Base-by-base conservation (phyloP, 2,113 vertebrate species). In the Cairina moschata region DNA sequence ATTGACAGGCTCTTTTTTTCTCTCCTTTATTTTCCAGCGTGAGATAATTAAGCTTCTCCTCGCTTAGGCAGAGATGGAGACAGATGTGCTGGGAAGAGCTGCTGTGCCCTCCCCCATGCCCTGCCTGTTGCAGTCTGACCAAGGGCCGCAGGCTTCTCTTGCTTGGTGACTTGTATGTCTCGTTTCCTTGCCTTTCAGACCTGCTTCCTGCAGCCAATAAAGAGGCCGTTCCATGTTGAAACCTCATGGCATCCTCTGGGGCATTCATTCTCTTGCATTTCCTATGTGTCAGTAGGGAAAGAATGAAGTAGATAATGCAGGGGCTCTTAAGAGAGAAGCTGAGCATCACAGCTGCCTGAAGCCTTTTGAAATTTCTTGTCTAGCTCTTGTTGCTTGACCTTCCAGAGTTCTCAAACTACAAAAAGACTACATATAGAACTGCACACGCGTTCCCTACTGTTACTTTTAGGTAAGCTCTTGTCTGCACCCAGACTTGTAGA, bases 1-100 rank as follows among this genome's bases (percentile, higher is more conserved):
- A 42, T 46, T 97, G 83, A 96, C 83, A 72, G 81, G 87, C 44
- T 67, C 21, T 87, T 54, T 80, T 82, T 93, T 93, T 88, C 40
- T 94, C 84, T 91, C 62, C 87, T 92, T 94, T 94, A 23, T 97
- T 96, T 97, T 97, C 80, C 95, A 97, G 96, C 87, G 0, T 95
- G 88, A 97, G 73, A 91, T 93, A 94, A 93, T 84, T 95, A 97
- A 88, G 28, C 66, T 92, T 75, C 95, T 94, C 54, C 94, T 72
- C 7, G 42, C 79, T 92, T 95, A 94, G 93, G 96, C 94, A 92
- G 87, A 96, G 91, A 83, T 89, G 94, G 87, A 94, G 88, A 90
- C 67, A 95, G 48, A 72, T 48, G 65, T 46, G 11, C 66, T 56
- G 83, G 67, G 80, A 88, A 93, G 26, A 85, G 44, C 79, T 88